These are phyloP conservation scores for Seriola quinqueradiata DNA, from an alignment of 2,113 vertebrate genomes.

Conservation along the genomic window DNA sequence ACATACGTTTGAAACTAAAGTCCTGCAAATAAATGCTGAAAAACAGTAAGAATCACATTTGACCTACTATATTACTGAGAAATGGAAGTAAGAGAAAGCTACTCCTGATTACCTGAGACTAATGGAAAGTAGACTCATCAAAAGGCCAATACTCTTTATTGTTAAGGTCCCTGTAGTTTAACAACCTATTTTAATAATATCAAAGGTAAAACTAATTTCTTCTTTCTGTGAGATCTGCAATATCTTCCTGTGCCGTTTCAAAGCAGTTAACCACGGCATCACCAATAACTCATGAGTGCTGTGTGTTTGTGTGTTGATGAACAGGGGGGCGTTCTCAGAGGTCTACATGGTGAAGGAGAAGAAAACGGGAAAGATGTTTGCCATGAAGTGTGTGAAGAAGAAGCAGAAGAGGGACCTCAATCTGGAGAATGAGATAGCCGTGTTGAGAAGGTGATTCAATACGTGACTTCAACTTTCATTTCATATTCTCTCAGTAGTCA, in stretches of 20 bases:
- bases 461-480: not conserved
- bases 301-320: slow-evolving; percentile 31
- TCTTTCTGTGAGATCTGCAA: not conserved
- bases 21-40: too few relatives aligned
- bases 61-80: too few relatives aligned
- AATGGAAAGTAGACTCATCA: not conserved
- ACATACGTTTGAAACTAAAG: too few relatives aligned
- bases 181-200: slow-evolving; percentile 2
- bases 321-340: slow-evolving; percentile 96
- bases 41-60: too few relatives aligned
- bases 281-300: not conserved
- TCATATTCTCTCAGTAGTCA: not conserved
- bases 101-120: not conserved
- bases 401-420: slow-evolving; percentile 89
- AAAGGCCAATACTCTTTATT: too few relatives aligned
- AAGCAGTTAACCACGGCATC: slow-evolving; percentile 7
- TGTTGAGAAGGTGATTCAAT: slow-evolving; percentile 89
- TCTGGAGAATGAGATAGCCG: slow-evolving; percentile 95
- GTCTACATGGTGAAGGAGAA: slow-evolving; percentile 97
- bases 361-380: slow-evolving; percentile 91
- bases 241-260: not conserved
- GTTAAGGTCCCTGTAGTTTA: not conserved
- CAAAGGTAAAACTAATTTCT: slow-evolving; percentile 3
- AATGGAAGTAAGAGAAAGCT: not conserved
- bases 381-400: slow-evolving; percentile 98